Base-by-base conservation (phyloP, 2,888 invertebrate genomes). In the Tiliacea aurago region DNA sequence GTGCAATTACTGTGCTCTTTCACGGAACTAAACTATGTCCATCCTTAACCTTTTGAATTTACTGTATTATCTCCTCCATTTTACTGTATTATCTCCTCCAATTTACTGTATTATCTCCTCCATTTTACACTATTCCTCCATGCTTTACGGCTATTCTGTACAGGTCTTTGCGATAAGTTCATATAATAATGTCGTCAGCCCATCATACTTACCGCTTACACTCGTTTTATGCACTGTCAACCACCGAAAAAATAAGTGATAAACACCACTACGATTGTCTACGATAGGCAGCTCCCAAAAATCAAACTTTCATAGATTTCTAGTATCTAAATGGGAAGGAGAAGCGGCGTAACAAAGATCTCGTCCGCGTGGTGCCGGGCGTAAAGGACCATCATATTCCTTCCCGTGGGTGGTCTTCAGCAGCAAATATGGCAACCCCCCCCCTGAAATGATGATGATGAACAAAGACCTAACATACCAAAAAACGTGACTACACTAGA, bases 21-120 rank as follows among this genome's bases (percentile, higher is more conserved):
- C 33, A 73, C 23, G 15, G 47, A 73, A 73, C 33, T 61, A 72
- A 55, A 33, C 20, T 58, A 23, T 70, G 65, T 79, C 9, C 51
- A 72, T 71, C 28, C 13, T 59, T 13, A 53, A 20, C 10, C 18
- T 45, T 49, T 70, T 45, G 2, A 28, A 28, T 51, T 11, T 41
- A 20, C 28, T 33, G 41, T 33, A 75, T 53, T 23, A 23, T 70
- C 9, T 2, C 23, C 33, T 37, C n/a, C 7, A 51, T 78, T 72
- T 51, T 20, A 33, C n/a, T 33, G 41, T 33, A 75, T 53, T 23
- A 23, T 70, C 9, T 2, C 23, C 33, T 37, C n/a, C 28, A 28
- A 28, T 51, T 11, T 41, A 20, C 28, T 33, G 41, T 33, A 75
- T 53, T 23, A 23, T 70, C 9, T 2, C 23, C 33, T 37, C n/a